Conservation (phyloP, 2,113 vertebrate species). For the Monopterus albus region DNA sequence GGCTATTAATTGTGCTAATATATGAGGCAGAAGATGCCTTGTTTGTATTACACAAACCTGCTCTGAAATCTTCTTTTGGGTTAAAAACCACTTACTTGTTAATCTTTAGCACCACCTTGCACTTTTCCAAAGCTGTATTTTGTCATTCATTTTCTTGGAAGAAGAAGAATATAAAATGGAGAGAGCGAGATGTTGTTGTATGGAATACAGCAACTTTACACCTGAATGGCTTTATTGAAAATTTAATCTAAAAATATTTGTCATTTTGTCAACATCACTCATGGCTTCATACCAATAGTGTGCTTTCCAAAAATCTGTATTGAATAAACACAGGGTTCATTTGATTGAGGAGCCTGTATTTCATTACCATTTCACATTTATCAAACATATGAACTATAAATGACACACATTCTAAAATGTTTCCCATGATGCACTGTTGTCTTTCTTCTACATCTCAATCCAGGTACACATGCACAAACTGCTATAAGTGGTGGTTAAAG, state of each 20-base stretch:
- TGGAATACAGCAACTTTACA: background rate
- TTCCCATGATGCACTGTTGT: no score
- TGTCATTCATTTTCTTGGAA: background rate
- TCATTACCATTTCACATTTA: background rate
- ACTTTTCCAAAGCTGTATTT: background rate
- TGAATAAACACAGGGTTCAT: background rate
- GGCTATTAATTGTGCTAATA: constrained; percentile 18
- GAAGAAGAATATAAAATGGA: constrained; percentile 1
- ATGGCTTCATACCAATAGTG: background rate
- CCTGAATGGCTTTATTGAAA: constrained; percentile 14
- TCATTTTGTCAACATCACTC: background rate
- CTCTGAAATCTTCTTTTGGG: background rate
- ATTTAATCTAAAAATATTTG: background rate
- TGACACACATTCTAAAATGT: background rate
- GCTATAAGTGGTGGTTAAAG: no score
- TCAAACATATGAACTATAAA: background rate
- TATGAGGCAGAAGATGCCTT: background rate
- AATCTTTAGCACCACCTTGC: background rate
- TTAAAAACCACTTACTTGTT: background rate
- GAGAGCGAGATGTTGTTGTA: no score
- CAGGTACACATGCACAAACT: no score
- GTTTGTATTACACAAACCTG: constrained; percentile 1
- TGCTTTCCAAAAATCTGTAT: background rate
- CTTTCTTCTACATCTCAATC: no score
- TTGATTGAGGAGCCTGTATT: background rate